These are phyloP conservation scores for Calephelis nemesis DNA, from an alignment of 1,140 invertebrate genomes.

Conservation along the genomic window DNA sequence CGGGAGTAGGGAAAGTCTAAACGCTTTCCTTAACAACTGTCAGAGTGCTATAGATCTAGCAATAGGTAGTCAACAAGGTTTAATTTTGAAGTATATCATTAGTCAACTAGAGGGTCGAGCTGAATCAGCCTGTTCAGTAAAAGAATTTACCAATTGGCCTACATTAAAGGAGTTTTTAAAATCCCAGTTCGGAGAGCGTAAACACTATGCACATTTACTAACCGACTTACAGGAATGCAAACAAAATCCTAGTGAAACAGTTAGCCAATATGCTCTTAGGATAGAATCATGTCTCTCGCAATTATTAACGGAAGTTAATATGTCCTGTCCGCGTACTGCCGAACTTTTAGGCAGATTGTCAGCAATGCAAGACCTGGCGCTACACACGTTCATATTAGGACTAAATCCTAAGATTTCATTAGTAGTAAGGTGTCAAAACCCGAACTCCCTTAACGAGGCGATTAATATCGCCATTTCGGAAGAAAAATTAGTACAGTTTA, in stretches of 20 bases:
- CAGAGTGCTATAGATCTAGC: not conserved
- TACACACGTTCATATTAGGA: too few species aligned
- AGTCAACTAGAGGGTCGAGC: too few species aligned
- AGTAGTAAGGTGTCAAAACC: too few species aligned
- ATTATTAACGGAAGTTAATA: too few species aligned
- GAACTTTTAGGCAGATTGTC: too few species aligned
- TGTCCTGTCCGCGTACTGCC: too few species aligned
- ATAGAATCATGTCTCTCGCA: too few species aligned
- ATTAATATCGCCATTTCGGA: conserved; percentile 28
- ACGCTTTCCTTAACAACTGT: not conserved
- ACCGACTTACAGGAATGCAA: not conserved
- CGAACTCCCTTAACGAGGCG: conserved; percentile 28
- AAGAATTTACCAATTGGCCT: not conserved
- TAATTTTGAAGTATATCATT: not conserved
- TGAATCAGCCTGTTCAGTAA: too few species aligned
- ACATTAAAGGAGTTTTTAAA: not conserved
- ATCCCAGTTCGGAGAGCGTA: not conserved
- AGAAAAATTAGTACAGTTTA: conserved; percentile 24
- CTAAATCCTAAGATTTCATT: too few species aligned
- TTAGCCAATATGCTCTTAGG: too few species aligned
- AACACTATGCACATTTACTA: too few species aligned
- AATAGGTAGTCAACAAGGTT: not conserved
- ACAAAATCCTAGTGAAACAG: not conserved
- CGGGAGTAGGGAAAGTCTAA: not conserved
- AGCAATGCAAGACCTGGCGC: too few species aligned